Conservation (phyloP, 1,140 invertebrate genomes). For the Prorops nasuta region DNA sequence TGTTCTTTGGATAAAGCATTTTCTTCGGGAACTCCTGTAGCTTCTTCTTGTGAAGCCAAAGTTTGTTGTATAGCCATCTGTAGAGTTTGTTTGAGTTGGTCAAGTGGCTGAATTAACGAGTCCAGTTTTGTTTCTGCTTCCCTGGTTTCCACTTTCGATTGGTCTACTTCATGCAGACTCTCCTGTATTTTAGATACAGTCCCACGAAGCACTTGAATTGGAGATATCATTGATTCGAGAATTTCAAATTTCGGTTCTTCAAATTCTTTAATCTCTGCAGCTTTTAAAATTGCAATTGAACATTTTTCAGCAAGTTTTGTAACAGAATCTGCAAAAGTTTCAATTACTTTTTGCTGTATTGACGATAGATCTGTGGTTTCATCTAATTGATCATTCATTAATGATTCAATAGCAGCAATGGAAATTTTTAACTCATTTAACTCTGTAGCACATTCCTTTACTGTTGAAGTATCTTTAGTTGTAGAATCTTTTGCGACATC, state of each 20-base stretch:
- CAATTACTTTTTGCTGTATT: not conserved
- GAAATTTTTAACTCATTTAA: not conserved
- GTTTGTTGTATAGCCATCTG: not conserved
- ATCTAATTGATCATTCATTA: not conserved
- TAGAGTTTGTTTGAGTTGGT: slow-evolving; percentile 4
- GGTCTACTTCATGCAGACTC: not conserved
- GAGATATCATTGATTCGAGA: slow-evolving; percentile 1
- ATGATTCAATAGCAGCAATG: not conserved
- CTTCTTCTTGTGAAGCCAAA: not conserved
- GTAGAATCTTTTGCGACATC: not conserved
- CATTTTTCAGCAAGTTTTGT: not conserved
- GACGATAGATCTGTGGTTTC: not conserved
- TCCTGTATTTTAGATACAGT: not conserved
- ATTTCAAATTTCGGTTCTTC: not conserved
- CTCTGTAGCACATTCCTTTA: no score
- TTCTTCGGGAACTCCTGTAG: not conserved
- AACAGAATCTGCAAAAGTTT: not conserved
- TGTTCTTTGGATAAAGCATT: not conserved
- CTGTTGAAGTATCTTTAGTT: no score
- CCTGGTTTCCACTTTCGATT: not conserved
- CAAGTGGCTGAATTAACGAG: slow-evolving; percentile 2
- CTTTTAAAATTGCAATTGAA: not conserved
- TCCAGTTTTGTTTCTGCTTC: not conserved
- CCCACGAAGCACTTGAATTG: slow-evolving; percentile 6
- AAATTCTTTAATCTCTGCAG: not conserved